phyloP scores from a whole-genome alignment of 2,113 vertebrate genomes.

The Bubo blakistoni region DNA sequence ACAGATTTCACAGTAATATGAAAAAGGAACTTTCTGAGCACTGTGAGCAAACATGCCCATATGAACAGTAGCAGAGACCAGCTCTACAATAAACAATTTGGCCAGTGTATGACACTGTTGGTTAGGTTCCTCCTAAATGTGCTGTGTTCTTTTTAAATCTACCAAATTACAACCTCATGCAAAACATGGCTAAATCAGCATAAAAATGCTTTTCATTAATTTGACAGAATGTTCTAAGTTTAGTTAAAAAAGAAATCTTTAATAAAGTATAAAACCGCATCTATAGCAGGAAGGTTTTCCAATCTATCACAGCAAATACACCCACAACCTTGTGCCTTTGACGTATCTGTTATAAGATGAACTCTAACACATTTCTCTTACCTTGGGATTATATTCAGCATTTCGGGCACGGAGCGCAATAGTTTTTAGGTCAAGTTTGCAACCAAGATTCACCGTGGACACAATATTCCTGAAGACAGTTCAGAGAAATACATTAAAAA shows the following conservation, averaged over 20 bases:
- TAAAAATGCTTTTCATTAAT: neutral
- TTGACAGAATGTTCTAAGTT: neutral
- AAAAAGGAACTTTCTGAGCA: neutral
- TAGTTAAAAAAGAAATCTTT: neutral
- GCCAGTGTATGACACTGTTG: neutral
- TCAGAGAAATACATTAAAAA: constrained; percentile 22
- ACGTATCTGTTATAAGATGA: neutral
- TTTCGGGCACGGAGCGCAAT: constrained; percentile 98
- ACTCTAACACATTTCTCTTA: constrained; percentile 60
- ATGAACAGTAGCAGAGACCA: neutral
- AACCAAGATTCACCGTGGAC: constrained; percentile 97
- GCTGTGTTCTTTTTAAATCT: neutral
- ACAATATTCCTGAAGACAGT: constrained; percentile 90
- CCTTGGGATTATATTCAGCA: constrained; percentile 99
- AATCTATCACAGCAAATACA: neutral
- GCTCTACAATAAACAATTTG: neutral
- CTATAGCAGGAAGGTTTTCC: neutral
- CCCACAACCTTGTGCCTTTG: neutral
- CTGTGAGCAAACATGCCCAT: neutral
- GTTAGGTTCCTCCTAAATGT: neutral
- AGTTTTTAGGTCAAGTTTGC: constrained; percentile 98
- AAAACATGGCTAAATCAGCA: neutral
- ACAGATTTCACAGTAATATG: neutral
- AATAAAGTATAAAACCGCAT: neutral
- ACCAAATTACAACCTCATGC: neutral